Evolutionary conservation across 2,888 invertebrate genomes (phyloP).

Genomic region (Parasteatoda lunata): DNA sequence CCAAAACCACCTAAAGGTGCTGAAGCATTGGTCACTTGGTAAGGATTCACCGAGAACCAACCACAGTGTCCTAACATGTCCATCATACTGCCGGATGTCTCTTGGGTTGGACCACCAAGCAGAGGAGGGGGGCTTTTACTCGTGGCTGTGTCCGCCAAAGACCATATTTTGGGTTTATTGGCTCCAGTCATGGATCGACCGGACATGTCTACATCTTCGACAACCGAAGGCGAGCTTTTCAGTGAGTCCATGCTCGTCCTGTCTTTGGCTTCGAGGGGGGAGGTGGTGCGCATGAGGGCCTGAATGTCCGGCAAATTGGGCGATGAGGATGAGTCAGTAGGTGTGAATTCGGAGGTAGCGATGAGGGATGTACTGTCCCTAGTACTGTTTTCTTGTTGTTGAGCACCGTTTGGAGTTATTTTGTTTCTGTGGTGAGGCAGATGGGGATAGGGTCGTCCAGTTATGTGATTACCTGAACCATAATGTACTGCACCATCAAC

Average conservation of each 20-base stretch:
- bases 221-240: conserved; percentile 16
- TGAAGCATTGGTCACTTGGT: conserved; percentile 42
- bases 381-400: conserved; percentile 9
- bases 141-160: conserved; percentile 92
- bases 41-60: conserved; percentile 65
- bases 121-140: conserved; percentile 91
- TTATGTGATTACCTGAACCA: conserved; percentile 28
- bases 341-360: conserved; percentile 73
- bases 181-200: conserved; percentile 11
- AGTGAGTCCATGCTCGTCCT: conserved; percentile 20
- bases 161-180: conserved; percentile 91
- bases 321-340: conserved; percentile 78
- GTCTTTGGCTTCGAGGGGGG: conserved; percentile 43
- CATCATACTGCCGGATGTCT: conserved; percentile 74
- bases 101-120: conserved; percentile 62
- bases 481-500: conserved; percentile 49
- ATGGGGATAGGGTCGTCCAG: conserved; percentile 43
- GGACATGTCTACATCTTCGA: conserved; percentile 29
- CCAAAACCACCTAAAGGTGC: conserved; percentile 28
- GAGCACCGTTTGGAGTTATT: neutral
- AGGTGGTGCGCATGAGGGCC: conserved; percentile 41
- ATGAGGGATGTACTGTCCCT: conserved; percentile 24
- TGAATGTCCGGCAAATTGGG: conserved; percentile 62
- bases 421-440: conserved; percentile 40
- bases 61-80: conserved; percentile 59